Conservation (phyloP, 2,888 invertebrate genomes). For the Agonopterix subpropinquella region DNA sequence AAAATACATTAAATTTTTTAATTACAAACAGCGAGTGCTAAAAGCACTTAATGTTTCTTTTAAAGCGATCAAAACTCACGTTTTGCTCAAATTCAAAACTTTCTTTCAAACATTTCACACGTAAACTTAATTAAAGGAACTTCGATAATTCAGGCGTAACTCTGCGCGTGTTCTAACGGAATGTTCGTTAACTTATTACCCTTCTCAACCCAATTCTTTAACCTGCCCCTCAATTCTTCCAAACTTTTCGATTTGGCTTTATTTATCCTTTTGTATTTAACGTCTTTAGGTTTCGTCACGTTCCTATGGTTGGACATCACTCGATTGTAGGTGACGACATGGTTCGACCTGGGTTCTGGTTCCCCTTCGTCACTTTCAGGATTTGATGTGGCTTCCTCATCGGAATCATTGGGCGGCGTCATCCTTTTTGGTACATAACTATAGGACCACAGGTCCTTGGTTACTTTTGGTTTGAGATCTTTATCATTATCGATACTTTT, state of each 20-base stretch:
- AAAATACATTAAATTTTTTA: too few species aligned
- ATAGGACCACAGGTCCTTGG: constrained; percentile 62
- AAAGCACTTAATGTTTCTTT: too few species aligned
- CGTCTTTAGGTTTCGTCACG: constrained; percentile 93
- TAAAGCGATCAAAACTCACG: background rate
- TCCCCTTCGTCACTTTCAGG: constrained; percentile 60
- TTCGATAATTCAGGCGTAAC: constrained; percentile 69
- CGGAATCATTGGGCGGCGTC: constrained; percentile 58
- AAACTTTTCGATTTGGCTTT: constrained; percentile 93
- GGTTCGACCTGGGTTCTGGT: constrained; percentile 57
- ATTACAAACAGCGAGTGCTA: too few species aligned
- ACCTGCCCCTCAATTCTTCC: constrained; percentile 87
- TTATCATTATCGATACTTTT: constrained; percentile 64
- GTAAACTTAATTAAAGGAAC: constrained; percentile 42
- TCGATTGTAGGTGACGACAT: constrained; percentile 86
- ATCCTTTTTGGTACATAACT: constrained; percentile 70
- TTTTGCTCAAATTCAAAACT: background rate
- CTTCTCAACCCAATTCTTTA: constrained; percentile 91
- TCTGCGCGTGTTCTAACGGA: constrained; percentile 80
- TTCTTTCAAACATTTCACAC: constrained; percentile 3
- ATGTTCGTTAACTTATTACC: constrained; percentile 81
- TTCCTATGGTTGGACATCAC: constrained; percentile 94
- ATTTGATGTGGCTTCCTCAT: constrained; percentile 61
- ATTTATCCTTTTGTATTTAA: constrained; percentile 92
- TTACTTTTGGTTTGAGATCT: constrained; percentile 45